These are phyloP conservation scores for Alloplasta piceator DNA, from an alignment of 2,888 invertebrate genomes.

Conservation along the genomic window DNA sequence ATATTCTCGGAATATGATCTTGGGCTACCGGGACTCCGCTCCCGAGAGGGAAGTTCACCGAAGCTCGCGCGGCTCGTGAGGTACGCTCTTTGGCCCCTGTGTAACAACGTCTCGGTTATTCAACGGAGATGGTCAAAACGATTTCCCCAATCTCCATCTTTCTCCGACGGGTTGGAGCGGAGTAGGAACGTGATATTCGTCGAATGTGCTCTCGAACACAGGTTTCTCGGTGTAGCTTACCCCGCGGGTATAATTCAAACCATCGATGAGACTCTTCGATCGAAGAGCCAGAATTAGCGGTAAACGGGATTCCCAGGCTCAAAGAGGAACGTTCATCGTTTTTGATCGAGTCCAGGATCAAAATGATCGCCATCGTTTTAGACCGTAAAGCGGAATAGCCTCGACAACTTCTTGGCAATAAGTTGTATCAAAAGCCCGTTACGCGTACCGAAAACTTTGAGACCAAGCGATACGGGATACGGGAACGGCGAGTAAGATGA, in stretches of 20 bases:
- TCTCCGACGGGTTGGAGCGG: not conserved
- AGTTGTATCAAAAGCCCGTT: conserved; percentile 3
- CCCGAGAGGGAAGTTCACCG: conserved; percentile 44
- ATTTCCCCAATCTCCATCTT: not conserved
- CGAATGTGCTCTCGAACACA: not conserved
- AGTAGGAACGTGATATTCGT: conserved; percentile 57
- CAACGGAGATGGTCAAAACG: conserved; percentile 46
- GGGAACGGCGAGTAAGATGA: not conserved
- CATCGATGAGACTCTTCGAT: too few species aligned
- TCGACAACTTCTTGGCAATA: not conserved
- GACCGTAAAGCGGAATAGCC: not conserved
- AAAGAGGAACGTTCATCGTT: not conserved
- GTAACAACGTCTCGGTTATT: conserved; percentile 59
- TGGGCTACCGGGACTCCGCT: conserved; percentile 37
- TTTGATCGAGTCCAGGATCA: not conserved
- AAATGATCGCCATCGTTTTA: not conserved
- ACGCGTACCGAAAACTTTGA: conserved; percentile 30
- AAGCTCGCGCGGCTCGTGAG: conserved; percentile 36
- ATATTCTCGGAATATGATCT: conserved; percentile 40
- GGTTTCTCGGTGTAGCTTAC: too few species aligned
- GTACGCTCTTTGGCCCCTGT: conserved; percentile 18
- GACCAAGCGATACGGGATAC: not conserved
- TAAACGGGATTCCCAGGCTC: not conserved
- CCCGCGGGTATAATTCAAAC: too few species aligned
- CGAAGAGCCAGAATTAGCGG: too few species aligned